phyloP scores from a whole-genome alignment of 2,113 vertebrate species.

The Neotoma lepida region DNA sequence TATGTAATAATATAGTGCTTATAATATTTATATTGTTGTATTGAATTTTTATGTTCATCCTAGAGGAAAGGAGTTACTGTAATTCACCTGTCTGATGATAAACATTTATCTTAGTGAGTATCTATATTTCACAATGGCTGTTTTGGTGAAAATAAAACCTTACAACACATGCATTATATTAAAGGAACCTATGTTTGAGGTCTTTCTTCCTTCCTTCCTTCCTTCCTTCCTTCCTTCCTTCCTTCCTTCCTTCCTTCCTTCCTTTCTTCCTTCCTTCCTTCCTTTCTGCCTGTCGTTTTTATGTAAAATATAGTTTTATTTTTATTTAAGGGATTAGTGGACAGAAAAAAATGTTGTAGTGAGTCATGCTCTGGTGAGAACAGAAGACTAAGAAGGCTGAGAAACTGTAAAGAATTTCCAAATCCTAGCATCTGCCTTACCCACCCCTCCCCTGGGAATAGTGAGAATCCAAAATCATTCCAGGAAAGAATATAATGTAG shows the following conservation, averaged over 20 bases:
- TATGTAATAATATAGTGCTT: neutral
- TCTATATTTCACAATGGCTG: neutral
- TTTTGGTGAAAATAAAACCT: neutral
- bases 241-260: neutral
- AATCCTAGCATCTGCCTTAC: neutral
- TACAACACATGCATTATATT: neutral
- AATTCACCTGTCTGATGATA: neutral
- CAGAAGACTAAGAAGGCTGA: no score
- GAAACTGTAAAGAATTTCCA: neutral
- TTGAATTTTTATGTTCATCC: neutral
- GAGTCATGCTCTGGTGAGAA: neutral
- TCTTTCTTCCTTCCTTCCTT: neutral
- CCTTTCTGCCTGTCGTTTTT: neutral
- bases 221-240: fast-evolving
- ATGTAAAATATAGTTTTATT: neutral
- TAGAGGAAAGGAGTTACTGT: neutral
- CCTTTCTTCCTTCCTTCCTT: neutral
- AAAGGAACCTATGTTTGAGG: neutral
- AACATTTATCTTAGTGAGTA: neutral
- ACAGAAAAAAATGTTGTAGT: no score
- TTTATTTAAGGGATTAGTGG: neutral
- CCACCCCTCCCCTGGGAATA: fast-evolving
- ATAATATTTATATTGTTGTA: neutral
- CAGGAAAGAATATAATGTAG: no score
- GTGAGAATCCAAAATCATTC: neutral